These are phyloP conservation scores for Parapsyche elsis DNA, from an alignment of 1,140 invertebrate genomes.

Conservation along the genomic window DNA sequence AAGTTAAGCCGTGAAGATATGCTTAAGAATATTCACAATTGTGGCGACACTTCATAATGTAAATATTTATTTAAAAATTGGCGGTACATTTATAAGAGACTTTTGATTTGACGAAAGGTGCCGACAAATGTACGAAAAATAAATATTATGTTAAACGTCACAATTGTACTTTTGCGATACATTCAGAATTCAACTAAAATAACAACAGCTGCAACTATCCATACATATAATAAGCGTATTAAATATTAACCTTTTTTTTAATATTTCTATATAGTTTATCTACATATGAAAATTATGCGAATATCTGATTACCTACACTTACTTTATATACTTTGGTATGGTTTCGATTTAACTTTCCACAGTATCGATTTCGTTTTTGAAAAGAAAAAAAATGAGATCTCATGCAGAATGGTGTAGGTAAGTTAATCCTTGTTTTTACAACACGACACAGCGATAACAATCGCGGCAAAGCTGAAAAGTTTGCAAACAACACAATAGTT, in stretches of 20 bases:
- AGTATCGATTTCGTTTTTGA: constrained; percentile 29
- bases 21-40: no score
- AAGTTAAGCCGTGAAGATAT: no score
- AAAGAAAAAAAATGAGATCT: neutral
- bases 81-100: neutral
- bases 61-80: neutral
- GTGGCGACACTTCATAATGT: no score
- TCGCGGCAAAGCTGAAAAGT: constrained; percentile 40
- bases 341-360: no score
- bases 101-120: neutral
- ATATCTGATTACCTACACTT: neutral
- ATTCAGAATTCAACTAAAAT: neutral
- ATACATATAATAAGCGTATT: neutral
- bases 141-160: neutral
- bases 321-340: no score
- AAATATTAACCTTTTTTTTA: neutral
- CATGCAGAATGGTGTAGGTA: constrained; percentile 5
- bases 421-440: constrained; percentile 48
- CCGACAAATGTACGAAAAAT: neutral
- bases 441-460: constrained; percentile 40
- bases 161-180: neutral
- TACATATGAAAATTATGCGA: neutral
- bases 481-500: constrained; percentile 41
- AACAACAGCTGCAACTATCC: neutral
- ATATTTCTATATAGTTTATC: neutral